Conservation (phyloP, 1,140 invertebrate genomes). For the Polypedilum pembai region DNA sequence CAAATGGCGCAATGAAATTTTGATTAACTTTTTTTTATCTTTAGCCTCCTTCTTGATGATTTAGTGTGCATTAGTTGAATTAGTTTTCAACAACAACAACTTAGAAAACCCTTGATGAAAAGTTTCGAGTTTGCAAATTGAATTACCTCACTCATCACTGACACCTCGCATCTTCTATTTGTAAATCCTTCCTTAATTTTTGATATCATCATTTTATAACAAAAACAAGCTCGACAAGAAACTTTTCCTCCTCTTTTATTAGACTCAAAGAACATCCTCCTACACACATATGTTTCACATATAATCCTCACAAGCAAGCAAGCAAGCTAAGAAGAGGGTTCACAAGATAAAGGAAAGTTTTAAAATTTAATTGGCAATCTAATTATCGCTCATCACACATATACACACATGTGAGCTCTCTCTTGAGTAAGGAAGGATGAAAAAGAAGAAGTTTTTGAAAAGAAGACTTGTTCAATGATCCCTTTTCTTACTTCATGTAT, state of each 20-base stretch:
- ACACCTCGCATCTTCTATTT: conserved; percentile 17
- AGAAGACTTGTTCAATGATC: too few species aligned
- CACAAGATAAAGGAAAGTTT: not conserved
- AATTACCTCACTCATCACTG: conserved; percentile 16
- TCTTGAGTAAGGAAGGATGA: too few species aligned
- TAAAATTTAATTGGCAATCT: conserved; percentile 27
- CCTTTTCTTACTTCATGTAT: too few species aligned
- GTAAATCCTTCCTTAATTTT: not conserved
- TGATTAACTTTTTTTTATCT: conserved; percentile 21
- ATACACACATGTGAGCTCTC: not conserved
- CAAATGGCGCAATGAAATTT: conserved; percentile 25
- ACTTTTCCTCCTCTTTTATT: too few species aligned
- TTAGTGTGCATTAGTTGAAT: not conserved
- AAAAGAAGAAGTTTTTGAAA: too few species aligned
- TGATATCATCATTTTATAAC: too few species aligned
- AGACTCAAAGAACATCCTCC: not conserved
- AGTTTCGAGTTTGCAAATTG: not conserved
- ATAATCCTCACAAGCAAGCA: not conserved
- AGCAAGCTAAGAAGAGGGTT: not conserved
- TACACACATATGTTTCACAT: not conserved
- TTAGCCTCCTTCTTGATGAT: not conserved
- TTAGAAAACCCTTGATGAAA: not conserved
- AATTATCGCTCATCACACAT: conserved; percentile 26
- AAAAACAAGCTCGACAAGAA: too few species aligned
- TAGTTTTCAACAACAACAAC: not conserved